phyloP scores from a whole-genome alignment of 2,797 vertebrate species.

The Takifugu rubripes region DNA sequence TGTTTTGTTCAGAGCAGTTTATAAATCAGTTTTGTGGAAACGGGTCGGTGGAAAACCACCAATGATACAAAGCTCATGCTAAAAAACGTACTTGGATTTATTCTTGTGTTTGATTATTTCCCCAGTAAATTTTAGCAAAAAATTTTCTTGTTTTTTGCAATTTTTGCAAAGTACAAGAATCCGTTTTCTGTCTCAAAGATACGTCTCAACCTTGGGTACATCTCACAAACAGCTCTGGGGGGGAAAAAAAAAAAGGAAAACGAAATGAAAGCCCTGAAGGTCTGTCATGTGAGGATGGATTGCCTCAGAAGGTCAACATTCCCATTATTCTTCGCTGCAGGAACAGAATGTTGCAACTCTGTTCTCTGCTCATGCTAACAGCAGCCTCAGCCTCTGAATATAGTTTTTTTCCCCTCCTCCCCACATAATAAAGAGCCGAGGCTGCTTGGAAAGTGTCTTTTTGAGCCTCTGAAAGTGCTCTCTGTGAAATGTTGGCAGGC shows the following conservation, averaged over 20 bases:
- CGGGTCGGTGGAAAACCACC: background rate
- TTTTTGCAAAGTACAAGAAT: slow-evolving; percentile 1
- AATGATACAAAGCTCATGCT: too few relatives aligned
- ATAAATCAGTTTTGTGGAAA: too few relatives aligned
- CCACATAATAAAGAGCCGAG: slow-evolving; percentile 8
- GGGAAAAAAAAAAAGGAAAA: slow-evolving; percentile 6
- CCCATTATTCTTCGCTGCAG: slow-evolving; percentile 57
- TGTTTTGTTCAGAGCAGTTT: too few relatives aligned
- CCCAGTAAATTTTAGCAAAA: too few relatives aligned
- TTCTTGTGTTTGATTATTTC: too few relatives aligned
- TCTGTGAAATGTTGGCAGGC: slow-evolving; percentile 42
- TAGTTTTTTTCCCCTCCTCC: slow-evolving; percentile 13
- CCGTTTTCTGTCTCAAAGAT: slow-evolving; percentile 26
- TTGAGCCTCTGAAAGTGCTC: slow-evolving; percentile 27
- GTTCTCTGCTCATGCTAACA: slow-evolving; percentile 27
- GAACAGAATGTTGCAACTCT: slow-evolving; percentile 48
- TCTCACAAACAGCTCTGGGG: slow-evolving; percentile 39
- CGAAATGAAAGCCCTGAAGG: slow-evolving; percentile 60
- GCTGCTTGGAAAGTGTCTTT: slow-evolving; percentile 25
- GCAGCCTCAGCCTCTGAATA: slow-evolving; percentile 11
- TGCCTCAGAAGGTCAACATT: slow-evolving; percentile 68
- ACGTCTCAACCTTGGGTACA: slow-evolving; percentile 40
- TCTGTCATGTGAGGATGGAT: slow-evolving; percentile 66
- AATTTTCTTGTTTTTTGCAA: background rate
- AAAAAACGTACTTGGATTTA: too few relatives aligned